Evolutionary conservation across 1,140 invertebrate genomes (phyloP), one percentile per base, ranked within the genome.

Genomic region (Oncopeltus fasciatus): DNA sequence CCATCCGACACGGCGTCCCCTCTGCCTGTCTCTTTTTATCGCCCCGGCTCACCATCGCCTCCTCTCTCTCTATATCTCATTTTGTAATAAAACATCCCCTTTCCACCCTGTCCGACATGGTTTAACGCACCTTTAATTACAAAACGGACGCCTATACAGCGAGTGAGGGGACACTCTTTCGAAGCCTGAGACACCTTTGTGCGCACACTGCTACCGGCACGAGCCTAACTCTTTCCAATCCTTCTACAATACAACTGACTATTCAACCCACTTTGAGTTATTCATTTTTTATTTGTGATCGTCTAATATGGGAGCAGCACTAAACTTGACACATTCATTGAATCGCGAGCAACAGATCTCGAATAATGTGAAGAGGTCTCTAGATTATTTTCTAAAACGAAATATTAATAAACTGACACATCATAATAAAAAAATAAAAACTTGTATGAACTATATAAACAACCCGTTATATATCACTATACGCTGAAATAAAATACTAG

Each of bases 21-120:
- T 26, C 24, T 12, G 16, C 24, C 20, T 12, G 21, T 24, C 24
- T 26, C 49, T 53, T 53, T 53, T 24, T 53, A 53, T 26, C 18
- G 18, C 14, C 14, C 49, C 49, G 21, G 18, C 44, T 46, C 44
- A n/a, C 44, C n/a, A n/a, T n/a, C n/a, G n/a, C n/a, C n/a, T n/a
- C n/a, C 44, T 20, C 49, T 20, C 47, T 53, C 49, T 24, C 31
- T 24, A 53, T 53, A 53, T 53, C 49, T 53, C 49, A 53, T 53
- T 53, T 53, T 53, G 49, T 53, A 53, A 53, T 53, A 53, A 53
- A 53, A 53, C 49, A 53, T 18, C 49, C 49, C 49, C 49, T 53
- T 53, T 53, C 49, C 49, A 53, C 49, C 49, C 26, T 53, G 26
- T 53, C 49, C 20, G 49, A 53, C 49, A 53, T 53, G 49, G 49